Conservation (phyloP, 2,113 vertebrate species). For the Microcebus murinus region DNA sequence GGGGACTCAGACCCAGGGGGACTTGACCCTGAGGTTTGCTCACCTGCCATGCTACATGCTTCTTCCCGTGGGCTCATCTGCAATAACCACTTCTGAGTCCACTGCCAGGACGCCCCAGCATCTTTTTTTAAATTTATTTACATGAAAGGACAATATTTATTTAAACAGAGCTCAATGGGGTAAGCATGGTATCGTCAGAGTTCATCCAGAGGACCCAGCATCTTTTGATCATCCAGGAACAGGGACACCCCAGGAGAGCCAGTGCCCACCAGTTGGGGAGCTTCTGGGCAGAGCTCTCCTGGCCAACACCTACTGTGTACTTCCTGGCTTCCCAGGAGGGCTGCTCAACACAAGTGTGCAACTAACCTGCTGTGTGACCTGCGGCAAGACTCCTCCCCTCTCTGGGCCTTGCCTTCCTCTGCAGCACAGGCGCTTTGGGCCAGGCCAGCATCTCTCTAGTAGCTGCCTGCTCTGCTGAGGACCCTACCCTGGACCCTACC, state of each 20-base stretch:
- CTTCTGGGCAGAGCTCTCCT: not conserved
- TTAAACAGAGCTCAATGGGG: too few relatives aligned
- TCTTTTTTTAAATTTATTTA: not conserved
- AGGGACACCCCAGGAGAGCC: not conserved
- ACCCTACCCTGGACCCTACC: not conserved
- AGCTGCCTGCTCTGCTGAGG: accelerated
- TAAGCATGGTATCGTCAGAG: too few relatives aligned
- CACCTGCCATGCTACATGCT: not conserved
- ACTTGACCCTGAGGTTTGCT: not conserved
- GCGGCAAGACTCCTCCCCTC: not conserved
- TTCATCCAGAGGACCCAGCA: too few relatives aligned
- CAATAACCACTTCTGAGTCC: not conserved
- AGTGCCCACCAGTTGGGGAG: not conserved
- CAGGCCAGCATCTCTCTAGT: not conserved
- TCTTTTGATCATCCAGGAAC: not conserved
- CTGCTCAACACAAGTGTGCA: not conserved
- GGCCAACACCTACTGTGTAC: too few relatives aligned
- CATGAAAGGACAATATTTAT: too few relatives aligned
- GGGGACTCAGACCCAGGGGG: not conserved
- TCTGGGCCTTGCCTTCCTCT: not conserved
- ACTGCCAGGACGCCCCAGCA: not conserved
- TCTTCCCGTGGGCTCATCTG: not conserved
- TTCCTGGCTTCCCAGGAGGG: not conserved
- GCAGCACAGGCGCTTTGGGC: not conserved
- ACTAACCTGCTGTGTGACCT: not conserved